Base-by-base conservation (phyloP, 2,797 vertebrate species). In the Urocyon cinereoargenteus region DNA sequence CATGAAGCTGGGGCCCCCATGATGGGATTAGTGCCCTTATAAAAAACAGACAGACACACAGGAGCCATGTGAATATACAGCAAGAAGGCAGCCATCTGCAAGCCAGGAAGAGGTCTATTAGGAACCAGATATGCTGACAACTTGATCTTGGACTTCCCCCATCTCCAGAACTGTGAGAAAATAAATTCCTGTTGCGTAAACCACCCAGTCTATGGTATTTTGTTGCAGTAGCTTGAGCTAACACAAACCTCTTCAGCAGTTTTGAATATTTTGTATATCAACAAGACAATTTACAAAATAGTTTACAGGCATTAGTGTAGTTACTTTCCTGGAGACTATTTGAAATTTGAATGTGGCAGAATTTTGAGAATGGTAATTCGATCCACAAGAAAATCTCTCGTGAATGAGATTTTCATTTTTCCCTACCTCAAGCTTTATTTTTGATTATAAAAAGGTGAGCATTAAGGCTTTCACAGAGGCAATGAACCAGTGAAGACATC, bases 271-370 rank as follows among this genome's bases (percentile, higher is more conserved):
- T 95, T 57, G 2, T 59, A 5, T 75, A 68, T 57, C 53, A 64
- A 64, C 19, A 88, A 57, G 51, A 92, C 24, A 75, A 79, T 84
- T 40, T 86, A 18, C 62, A 81, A 45, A 22, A 26, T 28, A 11
- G 45, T 77, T 75, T 90, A 40, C 45, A 87, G 70, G 62, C 34
- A 62, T 55, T 83, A 78, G 16, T 59, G 6, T 70, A 66, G 31
- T 66, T 79, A 77, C 6, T 93, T 77, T 55, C 49, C 86, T 93
- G 55, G 81, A 86, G 19, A 61, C 6, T 82, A n/a, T 94, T 93
- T 91, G 53, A 91, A 94, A 96, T 94, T 49, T 95, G 86, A 91
- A 70, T 21, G 59, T n/a, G 34, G 57, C 21, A 59, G 40, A 79
- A 18, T 73, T 78, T 82, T 83, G 59, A 66, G 77, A 88, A 59